Percentiles rank a stretch among this genome's conserved stretches.
phyloP scores from a whole-genome alignment of 2,113 vertebrate species.

The Heterotilapia buettikoferi region DNA sequence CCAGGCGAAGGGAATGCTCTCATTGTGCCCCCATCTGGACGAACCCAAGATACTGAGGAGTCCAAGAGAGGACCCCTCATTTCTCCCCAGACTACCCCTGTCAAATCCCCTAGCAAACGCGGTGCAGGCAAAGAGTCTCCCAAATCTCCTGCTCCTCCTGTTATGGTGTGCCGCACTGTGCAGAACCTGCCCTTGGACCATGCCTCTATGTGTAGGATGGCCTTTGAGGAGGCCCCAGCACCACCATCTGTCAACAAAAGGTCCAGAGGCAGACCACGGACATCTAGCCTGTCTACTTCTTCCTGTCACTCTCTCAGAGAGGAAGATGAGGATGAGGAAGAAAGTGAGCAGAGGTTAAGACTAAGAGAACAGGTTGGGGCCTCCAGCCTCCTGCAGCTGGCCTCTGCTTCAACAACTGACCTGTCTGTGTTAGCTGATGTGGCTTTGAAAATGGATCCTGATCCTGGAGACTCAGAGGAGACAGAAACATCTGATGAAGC shows the following conservation, averaged over 20 bases:
- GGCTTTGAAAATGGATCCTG: slow-evolving; percentile 79
- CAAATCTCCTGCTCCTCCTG: slow-evolving; percentile 31
- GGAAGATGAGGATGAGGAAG: slow-evolving; percentile 70
- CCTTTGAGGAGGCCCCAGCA: slow-evolving; percentile 62
- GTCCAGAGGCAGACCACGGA: slow-evolving; percentile 60
- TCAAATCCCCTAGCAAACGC: slow-evolving; percentile 59
- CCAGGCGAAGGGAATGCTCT: slow-evolving; percentile 67
- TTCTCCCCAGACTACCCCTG: slow-evolving; percentile 36
- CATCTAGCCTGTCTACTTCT: slow-evolving; percentile 46
- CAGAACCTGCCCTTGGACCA: slow-evolving; percentile 87
- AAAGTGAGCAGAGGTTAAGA: slow-evolving; percentile 55
- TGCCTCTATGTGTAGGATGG: slow-evolving; percentile 81
- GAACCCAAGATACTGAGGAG: slow-evolving; percentile 52
- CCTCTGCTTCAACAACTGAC: slow-evolving; percentile 68
- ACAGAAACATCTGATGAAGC: slow-evolving; percentile 80
- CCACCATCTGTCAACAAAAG: slow-evolving; percentile 44
- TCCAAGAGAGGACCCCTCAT: slow-evolving; percentile 40
- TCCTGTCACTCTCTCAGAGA: slow-evolving; percentile 58
- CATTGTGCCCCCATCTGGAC: slow-evolving; percentile 65
- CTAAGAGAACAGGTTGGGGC: slow-evolving; percentile 73
- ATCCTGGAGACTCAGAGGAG: slow-evolving; percentile 77
- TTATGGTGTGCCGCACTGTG: slow-evolving; percentile 79
- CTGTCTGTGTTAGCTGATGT: slow-evolving; percentile 79
- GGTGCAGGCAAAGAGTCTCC: slow-evolving; percentile 57
- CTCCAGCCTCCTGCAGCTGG: slow-evolving; percentile 73